Conservation (phyloP, 2,113 vertebrate species). For the Formicarius rufipectus region DNA sequence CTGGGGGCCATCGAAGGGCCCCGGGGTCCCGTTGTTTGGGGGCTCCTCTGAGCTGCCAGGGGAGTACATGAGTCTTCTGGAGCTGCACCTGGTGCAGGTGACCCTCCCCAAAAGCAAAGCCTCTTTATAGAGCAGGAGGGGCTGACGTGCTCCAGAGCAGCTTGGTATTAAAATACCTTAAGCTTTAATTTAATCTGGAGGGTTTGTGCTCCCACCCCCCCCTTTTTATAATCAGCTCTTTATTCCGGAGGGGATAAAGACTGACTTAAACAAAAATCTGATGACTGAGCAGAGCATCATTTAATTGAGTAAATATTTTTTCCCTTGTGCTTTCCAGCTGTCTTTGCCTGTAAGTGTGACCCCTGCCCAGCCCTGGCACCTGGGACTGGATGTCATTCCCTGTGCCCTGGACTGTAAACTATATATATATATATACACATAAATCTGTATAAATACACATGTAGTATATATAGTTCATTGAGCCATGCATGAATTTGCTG, state of each 20-base stretch:
- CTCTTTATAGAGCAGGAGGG: slow-evolving; percentile 42
- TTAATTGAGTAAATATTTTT: slow-evolving; percentile 24
- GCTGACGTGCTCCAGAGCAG: neutral
- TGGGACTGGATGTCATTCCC: neutral
- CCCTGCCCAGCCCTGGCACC: fast-evolving
- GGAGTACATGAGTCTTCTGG: neutral
- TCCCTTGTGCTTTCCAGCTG: neutral
- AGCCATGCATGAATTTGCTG: neutral
- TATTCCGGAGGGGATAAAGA: slow-evolving; percentile 16
- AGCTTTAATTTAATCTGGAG: slow-evolving; percentile 47
- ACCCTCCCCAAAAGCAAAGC: neutral
- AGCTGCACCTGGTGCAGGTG: neutral
- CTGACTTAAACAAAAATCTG: slow-evolving; percentile 3
- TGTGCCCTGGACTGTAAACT: too few species aligned
- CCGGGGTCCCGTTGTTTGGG: neutral
- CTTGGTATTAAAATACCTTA: slow-evolving; percentile 20
- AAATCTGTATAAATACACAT: neutral
- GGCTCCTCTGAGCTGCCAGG: neutral
- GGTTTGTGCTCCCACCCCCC: neutral
- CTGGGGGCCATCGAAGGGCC: slow-evolving; percentile 66
- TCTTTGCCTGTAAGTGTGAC: neutral
- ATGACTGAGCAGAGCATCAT: neutral
- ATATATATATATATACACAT: neutral
- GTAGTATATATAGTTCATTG: neutral
- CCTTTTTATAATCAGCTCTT: slow-evolving; percentile 55